A percentile compares a stretch with the other conserved stretches of the same genome.
Evolutionary conservation across 1,140 invertebrate genomes (phyloP).

Genomic region (Zaprionus capensis): DNA sequence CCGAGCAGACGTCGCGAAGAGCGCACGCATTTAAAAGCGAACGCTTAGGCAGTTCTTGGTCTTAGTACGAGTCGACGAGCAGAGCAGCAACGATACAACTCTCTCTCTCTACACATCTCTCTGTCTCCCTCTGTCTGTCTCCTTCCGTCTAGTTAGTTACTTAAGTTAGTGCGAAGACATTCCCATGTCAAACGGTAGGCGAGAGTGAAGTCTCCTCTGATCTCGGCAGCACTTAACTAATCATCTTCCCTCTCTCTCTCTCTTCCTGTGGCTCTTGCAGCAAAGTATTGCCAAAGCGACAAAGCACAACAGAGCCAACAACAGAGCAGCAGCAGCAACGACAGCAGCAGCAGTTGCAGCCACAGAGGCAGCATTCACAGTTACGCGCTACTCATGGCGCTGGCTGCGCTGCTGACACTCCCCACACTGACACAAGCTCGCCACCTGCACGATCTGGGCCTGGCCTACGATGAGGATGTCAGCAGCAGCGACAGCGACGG

Average conservation of each 20-base stretch:
- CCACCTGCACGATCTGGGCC: constrained; percentile 52
- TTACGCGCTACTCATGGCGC: constrained; percentile 41
- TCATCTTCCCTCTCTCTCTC: not conserved
- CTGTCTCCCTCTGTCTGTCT: not conserved
- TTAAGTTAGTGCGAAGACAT: not conserved
- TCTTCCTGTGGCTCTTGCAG: constrained; percentile 26
- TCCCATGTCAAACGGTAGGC: constrained; percentile 18
- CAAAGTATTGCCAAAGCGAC: constrained; percentile 46
- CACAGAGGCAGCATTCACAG: constrained; percentile 29
- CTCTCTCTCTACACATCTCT: not conserved
- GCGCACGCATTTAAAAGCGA: constrained; percentile 33
- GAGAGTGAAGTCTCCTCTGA: not conserved
- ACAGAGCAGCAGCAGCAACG: constrained; percentile 25
- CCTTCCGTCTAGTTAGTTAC: not conserved
- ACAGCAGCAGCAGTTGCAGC: constrained; percentile 19
- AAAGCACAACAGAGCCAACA: constrained; percentile 20
- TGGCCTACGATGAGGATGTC: constrained; percentile 44
- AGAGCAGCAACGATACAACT: not conserved
- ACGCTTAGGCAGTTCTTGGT: constrained; percentile 1
- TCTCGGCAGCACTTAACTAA: too few species aligned
- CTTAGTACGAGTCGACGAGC: not conserved
- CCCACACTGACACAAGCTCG: constrained; percentile 47
- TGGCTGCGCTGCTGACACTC: constrained; percentile 40
- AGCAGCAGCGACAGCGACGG: constrained; percentile 5
- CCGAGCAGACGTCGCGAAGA: constrained; percentile 27